Evolutionary conservation across 2,797 vertebrate genomes (phyloP).

Genomic region (Cygnus olor): DNA sequence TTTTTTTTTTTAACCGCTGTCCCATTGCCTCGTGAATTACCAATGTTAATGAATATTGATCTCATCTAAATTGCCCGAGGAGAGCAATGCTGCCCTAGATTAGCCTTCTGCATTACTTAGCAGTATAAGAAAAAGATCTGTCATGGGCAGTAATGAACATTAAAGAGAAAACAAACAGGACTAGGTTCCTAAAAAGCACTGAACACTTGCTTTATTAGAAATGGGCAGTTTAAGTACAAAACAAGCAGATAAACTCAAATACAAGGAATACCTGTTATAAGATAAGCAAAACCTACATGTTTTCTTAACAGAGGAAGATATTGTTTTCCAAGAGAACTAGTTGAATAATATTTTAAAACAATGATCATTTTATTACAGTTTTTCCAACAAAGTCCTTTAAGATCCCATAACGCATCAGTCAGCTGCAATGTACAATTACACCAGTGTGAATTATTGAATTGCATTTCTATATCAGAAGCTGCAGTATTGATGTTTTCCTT

Average conservation of each 20-base stretch:
- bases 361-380: neutral
- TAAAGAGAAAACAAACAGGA: constrained; percentile 13
- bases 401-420: neutral
- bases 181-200: constrained; percentile 24
- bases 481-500: constrained; percentile 11
- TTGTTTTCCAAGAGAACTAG: neutral
- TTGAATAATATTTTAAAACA: constrained; percentile 19
- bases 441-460: neutral
- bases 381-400: neutral
- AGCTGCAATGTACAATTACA: neutral
- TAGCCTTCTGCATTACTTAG: constrained; percentile 36
- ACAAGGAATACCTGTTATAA: constrained; percentile 4
- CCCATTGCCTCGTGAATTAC: constrained; percentile 26
- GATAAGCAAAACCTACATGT: neutral
- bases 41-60: constrained; percentile 59
- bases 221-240: constrained; percentile 34
- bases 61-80: neutral
- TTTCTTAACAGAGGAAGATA: neutral
- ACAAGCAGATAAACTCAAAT: constrained; percentile 56
- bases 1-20: neutral
- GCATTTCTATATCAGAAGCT: neutral
- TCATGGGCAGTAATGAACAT: constrained; percentile 31
- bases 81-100: constrained; percentile 40
- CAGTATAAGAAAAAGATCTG: constrained; percentile 43
- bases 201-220: constrained; percentile 36